Base-by-base conservation (phyloP, 2,888 invertebrate genomes). In the Luffia ferchaultella region DNA sequence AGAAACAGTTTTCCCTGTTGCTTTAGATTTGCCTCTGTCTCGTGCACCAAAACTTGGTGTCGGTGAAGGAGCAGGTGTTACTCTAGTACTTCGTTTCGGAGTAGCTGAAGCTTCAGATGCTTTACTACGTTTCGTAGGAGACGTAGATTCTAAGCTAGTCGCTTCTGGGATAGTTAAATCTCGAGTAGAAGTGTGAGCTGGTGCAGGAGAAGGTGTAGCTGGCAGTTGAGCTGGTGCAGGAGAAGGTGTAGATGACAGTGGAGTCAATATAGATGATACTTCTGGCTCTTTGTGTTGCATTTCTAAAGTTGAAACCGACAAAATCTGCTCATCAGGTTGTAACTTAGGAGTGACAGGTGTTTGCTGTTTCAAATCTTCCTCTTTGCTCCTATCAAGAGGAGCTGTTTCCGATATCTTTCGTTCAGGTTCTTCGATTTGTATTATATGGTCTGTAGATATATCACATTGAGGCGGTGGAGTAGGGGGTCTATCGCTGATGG, bases 1-100 rank as follows among this genome's bases (percentile, higher is more conserved):
- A 16, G 91, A 88, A 54, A 91, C 87, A 55, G 90, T 84, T 72
- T 88, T 89, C 0, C 92, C 92, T 0, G 91, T 91, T 1, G 89
- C 88, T 62, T 88, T 90, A 1, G 92, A 92, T 64, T 88, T 90
- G 12, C 92, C 92, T 52, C 85, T 87, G 51, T 85, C 87, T 30
- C 30, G 30, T 3, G 30, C 3, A 30, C 84, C 82, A 45, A 77
- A 73, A 0, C 76, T 70, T 3, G 76, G 61, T 1, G 72, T 69
- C 1, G 84, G 55, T 60, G 78, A 64, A 1, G 72, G 57, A 2
- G 68, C 65, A 15, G 85, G 76, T 55, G 68, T 84, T 50, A 64
- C 82, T 69, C 62, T 74, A 76, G 67, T 55, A 45, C 68, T 64
- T 20, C 70, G 63, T 1, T 56, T 52, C 20, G 58, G 16, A 30